Conservation (phyloP, 2,797 vertebrate species). For the Enteromius anoplus region DNA sequence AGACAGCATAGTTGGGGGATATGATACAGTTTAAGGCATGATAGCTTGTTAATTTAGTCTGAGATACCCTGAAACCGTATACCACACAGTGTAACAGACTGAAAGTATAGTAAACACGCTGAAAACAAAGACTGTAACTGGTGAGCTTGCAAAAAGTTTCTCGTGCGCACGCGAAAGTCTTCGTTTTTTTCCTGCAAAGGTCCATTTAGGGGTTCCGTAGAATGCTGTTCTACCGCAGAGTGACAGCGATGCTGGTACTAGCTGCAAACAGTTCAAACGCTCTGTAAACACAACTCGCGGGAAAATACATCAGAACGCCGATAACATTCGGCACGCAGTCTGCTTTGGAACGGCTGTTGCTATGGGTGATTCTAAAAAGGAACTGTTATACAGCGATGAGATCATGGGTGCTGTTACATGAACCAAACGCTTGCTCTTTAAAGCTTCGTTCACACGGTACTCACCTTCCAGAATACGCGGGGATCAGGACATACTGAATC, state of each 20-base stretch:
- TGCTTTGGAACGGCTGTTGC: not conserved
- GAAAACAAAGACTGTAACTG: too few species aligned
- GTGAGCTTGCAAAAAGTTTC: too few species aligned
- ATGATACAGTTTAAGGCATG: not conserved
- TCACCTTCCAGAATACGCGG: conserved; percentile 78
- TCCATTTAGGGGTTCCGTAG: too few species aligned
- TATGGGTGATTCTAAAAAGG: not conserved
- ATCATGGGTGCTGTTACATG: not conserved
- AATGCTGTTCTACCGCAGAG: not conserved
- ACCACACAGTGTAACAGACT: not conserved
- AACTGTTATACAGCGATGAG: not conserved
- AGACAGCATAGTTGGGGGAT: too few species aligned
- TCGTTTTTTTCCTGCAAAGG: too few species aligned
- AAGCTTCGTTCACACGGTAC: conserved; percentile 33
- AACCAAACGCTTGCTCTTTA: not conserved
- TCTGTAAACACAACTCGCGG: not conserved
- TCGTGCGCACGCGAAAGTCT: too few species aligned
- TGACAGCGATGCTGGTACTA: too few species aligned
- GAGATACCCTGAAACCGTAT: not conserved
- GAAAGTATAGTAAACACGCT: not conserved
- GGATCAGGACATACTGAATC: conserved; percentile 79
- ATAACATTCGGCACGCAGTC: not conserved
- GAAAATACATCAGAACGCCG: not conserved
- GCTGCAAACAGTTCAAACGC: not conserved
- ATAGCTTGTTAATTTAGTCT: not conserved